Evolutionary conservation across 2,888 invertebrate species (phyloP), one percentile per base, ranked within the genome.

Genomic region (Anagyrus pseudococci): DNA sequence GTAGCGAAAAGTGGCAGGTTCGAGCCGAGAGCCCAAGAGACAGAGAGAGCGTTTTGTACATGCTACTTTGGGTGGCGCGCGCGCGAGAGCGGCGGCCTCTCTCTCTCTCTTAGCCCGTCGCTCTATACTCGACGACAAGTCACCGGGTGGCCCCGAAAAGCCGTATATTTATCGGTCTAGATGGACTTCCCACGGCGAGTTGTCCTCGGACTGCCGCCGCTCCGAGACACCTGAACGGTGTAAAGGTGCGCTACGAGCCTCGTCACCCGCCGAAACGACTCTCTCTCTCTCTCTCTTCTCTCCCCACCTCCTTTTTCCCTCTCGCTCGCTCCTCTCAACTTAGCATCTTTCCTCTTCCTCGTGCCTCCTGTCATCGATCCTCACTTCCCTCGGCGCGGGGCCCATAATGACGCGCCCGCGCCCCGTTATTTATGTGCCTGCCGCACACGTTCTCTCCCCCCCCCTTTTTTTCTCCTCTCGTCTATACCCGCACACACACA

Each of bases 161-260:
- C 72, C 74, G 72, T 75, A 75, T 75, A 76, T 77, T 72, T 76
- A 70, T 72, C 61, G 58, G 19, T n/a, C 55, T 47, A 58, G 37
- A 50, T 17, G 69, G 76, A 72, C 75, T 75, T 75, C 77, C 76
- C 74, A 74, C 73, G 71, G 75, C 29, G 73, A 75, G 71, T 73
- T 77, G 74, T 76, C 76, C 70, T 73, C 77, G 71, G 71, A 70
- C 70, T 70, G 72, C 70, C 71, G 69, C 71, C 71, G 73, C n/a
- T n/a, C n/a, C 73, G 71, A 63, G 58, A 69, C 68, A 52, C 69
- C 60, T 67, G 66, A 68, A 70, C 69, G 64, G 62, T 64, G 64
- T 59, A 61, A 48, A 46, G 19, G 52, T 29, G 52, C 46, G 57
- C 37, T 20, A 64, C 50, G 29, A 29, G 29, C 29, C 4, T 29